Evolutionary conservation across 1,140 invertebrate species (phyloP), one percentile per base, ranked within the genome.

Genomic region (Conus betulinus): DNA sequence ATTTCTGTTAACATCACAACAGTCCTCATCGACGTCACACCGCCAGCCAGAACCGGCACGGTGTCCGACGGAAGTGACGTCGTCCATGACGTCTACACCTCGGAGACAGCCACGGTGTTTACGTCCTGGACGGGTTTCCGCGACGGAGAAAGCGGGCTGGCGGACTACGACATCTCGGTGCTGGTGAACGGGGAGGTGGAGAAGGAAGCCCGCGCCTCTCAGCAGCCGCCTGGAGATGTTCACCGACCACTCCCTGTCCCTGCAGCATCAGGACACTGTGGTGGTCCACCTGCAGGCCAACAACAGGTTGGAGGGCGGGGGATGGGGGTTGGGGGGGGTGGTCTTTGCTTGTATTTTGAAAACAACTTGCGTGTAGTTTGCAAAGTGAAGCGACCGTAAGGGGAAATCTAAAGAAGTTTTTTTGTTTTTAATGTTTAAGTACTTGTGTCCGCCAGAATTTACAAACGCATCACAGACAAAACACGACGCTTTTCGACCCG

Each of bases 11-110:
- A 39, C 39, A 39, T 39, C 39, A 39, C 8, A 6, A 23, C 87
- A 91, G 88, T 91, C 20, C 86, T 90, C 5, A 82, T 91, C 25
- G 91, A 91, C 79, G 87, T 83, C 20, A 90, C 91, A 8, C 67
- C 85, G n/a, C n/a, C n/a, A n/a, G 4, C 91, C 91, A 52, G 79
- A 87, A 6, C 87, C 57, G 91, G 91, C 52, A 67, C 53, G 13
- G 87, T 90, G 25, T 74, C 87, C 51, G 91, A 91, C 55, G 91
- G 91, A 3, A 15, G 25, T 23, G 82, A 84, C 57, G 23, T 60
- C 52, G 51, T 5, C 0, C 6, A 78, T 57, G 87, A 91, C 55
- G 53, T 88, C 20, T 91, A 88, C 76, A 87, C 90, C 23, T 89
- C 89, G 39, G 88, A 88, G 51, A 87, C 88, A 27, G 90, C 90